Conservation (phyloP, 1,140 invertebrate genomes). For the Rhyzopertha dominica region DNA sequence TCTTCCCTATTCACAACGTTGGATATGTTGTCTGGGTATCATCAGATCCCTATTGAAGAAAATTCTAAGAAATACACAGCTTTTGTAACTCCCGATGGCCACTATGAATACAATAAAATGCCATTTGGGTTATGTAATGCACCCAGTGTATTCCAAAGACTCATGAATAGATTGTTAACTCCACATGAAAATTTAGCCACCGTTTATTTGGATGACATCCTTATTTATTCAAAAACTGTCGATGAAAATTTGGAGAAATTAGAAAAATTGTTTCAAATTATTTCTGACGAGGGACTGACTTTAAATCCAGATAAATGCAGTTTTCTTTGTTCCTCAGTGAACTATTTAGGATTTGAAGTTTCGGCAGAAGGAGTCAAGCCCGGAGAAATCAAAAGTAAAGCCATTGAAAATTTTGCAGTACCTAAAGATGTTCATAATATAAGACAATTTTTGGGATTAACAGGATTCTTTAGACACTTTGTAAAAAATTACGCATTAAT, state of each 20-base stretch:
- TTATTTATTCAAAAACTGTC: not conserved
- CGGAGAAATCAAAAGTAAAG: not conserved
- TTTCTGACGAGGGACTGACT: no score
- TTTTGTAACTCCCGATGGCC: constrained; percentile 27
- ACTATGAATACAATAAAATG: constrained; percentile 44
- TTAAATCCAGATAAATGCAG: not conserved
- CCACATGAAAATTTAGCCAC: no score
- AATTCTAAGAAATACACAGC: constrained; percentile 12
- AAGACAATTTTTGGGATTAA: not conserved
- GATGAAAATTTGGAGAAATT: not conserved
- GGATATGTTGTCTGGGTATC: constrained; percentile 15
- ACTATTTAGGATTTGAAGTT: constrained; percentile 1
- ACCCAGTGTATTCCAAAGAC: constrained; percentile 7
- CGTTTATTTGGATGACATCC: constrained; percentile 1
- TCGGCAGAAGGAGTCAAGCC: not conserved
- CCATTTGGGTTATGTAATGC: constrained; percentile 35
- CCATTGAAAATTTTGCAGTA: not conserved
- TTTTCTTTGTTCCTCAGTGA: not conserved
- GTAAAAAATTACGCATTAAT: not conserved
- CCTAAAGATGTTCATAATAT: not conserved
- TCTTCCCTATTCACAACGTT: constrained; percentile 19
- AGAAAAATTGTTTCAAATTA: not conserved
- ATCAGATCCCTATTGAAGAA: constrained; percentile 8
- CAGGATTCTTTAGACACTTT: not conserved
- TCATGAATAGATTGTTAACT: constrained; percentile 6